Evolutionary conservation across 1,140 invertebrate species (phyloP), one percentile per base, ranked within the genome.

Genomic region (Nephila pilipes): DNA sequence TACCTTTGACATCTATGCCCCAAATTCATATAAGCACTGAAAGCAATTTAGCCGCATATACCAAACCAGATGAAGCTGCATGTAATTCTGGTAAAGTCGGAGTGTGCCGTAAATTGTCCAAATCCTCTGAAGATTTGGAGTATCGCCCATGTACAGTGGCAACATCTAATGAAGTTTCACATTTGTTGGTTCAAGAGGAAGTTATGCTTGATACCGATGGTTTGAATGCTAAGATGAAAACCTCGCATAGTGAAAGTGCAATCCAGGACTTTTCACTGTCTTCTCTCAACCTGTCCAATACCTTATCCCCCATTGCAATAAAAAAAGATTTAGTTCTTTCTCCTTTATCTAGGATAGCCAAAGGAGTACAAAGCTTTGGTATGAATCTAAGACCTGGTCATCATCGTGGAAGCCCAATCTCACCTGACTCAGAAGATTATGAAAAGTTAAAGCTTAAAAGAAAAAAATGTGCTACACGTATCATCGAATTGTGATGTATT

Each of bases 171-270:
- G 93, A 94, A 83, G 93, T 94, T 8, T 92, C 93, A 1, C 93
- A 94, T 57, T 57, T 94, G 4, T 38, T 94, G 29, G 89, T 94
- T 1, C 93, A 94, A 20, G 93, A 93, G 63, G 93, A 93, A 80
- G 87, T 90, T 6, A 93, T 93, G 75, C 85, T 90, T 1, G 89
- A 92, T 38, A 92, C 94, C 10, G 75, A 94, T 58, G 90, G 83
- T 32, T 94, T 96, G 32, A 95, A 95, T 54, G 94, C 97, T 83
- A 97, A 97, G 92, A 97, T 98, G 63, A 97, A 97, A 1, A 97
- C 97, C 60, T 97, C 97, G 1, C 97, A 98, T 94, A 98, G 97
- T 93, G 97, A 98, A 94, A 97, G 97, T 14, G 97, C 97, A 69
- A 95, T 98, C 8, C 97, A 96, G 94, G 97, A 97, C 90, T 96